phyloP scores from a whole-genome alignment of 1,140 invertebrate genomes.

The Trichomalopsis sarcophagae region DNA sequence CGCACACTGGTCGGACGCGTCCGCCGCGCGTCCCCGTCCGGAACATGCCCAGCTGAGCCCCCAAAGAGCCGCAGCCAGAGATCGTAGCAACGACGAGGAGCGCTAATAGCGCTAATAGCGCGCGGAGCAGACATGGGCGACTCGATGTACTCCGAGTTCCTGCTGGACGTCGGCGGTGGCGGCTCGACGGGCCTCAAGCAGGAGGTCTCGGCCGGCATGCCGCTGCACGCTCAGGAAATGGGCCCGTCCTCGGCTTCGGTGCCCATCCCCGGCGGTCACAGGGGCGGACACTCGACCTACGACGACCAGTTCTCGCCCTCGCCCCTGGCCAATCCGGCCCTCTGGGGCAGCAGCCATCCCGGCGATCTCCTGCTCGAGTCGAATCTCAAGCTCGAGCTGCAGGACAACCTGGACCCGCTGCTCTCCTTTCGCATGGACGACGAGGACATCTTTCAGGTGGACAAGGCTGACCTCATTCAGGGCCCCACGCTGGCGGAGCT shows the following conservation, averaged over 20 bases:
- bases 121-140: slow-evolving; percentile 11
- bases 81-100: neutral
- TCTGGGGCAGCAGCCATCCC: slow-evolving; percentile 62
- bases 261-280: slow-evolving; percentile 71
- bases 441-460: slow-evolving; percentile 92
- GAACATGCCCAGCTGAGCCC: neutral
- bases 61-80: neutral
- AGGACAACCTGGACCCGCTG: slow-evolving; percentile 66
- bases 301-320: slow-evolving; percentile 73
- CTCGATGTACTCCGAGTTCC: slow-evolving; percentile 12
- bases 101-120: too few relatives aligned
- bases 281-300: slow-evolving; percentile 60
- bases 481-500: slow-evolving; percentile 91
- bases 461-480: slow-evolving; percentile 88
- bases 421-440: slow-evolving; percentile 85
- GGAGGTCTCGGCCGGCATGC: neutral
- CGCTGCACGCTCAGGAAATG: slow-evolving; percentile 21
- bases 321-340: slow-evolving; percentile 62
- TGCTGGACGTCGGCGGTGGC: slow-evolving; percentile 8
- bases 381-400: slow-evolving; percentile 64
- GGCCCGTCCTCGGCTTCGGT: slow-evolving; percentile 69
- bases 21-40: neutral
- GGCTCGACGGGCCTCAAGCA: neutral
- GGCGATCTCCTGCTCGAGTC: slow-evolving; percentile 57
- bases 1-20: neutral